These are phyloP conservation scores for Xestia c-nigrum DNA, from an alignment of 2,888 invertebrate genomes.

Conservation along the genomic window DNA sequence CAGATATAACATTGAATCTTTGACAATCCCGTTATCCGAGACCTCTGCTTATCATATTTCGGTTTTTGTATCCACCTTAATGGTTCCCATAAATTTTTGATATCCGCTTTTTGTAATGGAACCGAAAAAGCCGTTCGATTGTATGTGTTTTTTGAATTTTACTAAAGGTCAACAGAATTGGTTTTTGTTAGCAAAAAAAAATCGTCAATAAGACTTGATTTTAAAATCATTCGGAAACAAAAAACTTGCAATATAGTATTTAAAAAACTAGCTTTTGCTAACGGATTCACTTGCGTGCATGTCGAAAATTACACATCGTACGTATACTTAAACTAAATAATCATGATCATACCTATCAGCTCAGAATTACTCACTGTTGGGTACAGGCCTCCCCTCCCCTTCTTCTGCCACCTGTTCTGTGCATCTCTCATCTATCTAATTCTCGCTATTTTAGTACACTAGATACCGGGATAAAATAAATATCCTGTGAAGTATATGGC, in stretches of 20 bases:
- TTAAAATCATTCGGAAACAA: neutral
- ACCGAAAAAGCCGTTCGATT: conserved; percentile 58
- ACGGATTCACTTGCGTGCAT: neutral
- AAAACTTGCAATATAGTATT: too few relatives aligned
- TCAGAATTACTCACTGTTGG: too few relatives aligned
- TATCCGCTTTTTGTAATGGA: conserved; percentile 77
- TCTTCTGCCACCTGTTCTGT: too few relatives aligned
- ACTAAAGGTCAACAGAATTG: conserved; percentile 13
- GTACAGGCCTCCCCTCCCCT: too few relatives aligned
- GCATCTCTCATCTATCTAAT: too few relatives aligned
- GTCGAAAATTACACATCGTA: too few relatives aligned
- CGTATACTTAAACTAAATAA: too few relatives aligned
- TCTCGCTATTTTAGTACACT: neutral
- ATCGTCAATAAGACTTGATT: neutral
- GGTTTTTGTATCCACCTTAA: conserved; percentile 86
- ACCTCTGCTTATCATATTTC: conserved; percentile 71
- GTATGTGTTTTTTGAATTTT: conserved; percentile 16
- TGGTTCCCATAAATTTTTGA: conserved; percentile 88
- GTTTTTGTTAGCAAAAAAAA: neutral
- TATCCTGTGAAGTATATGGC: neutral
- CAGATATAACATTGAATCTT: conserved; percentile 68
- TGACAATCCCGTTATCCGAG: conserved; percentile 82
- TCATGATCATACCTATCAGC: too few relatives aligned
- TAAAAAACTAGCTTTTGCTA: neutral
- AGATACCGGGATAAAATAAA: neutral